phyloP scores from a whole-genome alignment of 2,113 vertebrate species.

The Heterocephalus glaber region DNA sequence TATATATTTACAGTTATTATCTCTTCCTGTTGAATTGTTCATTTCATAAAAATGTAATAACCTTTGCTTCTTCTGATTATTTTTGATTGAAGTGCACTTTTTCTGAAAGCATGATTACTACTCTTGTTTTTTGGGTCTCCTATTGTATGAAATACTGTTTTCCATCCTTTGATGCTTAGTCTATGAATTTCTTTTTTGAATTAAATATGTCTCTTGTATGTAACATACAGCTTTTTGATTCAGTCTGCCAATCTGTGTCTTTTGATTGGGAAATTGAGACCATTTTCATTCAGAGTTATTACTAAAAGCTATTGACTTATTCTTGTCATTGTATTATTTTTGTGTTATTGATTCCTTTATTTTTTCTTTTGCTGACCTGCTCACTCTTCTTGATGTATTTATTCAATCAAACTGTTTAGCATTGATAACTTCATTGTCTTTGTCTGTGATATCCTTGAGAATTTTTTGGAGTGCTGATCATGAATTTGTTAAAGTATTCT shows the following conservation, averaged over 20 bases:
- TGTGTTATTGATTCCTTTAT: background rate
- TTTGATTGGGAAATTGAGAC: background rate
- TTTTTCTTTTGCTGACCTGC: background rate
- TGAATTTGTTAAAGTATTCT: background rate
- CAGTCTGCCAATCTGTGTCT: background rate
- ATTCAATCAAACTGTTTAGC: background rate
- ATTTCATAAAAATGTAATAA: background rate
- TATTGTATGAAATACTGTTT: background rate
- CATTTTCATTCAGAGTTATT: background rate
- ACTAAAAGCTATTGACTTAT: background rate
- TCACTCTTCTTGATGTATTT: background rate
- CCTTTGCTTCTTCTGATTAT: background rate
- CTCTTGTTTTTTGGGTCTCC: background rate
- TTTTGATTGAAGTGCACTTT: background rate
- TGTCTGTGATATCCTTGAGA: background rate
- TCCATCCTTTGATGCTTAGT: background rate
- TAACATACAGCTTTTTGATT: background rate
- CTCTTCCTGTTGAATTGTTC: background rate
- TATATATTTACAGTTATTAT: background rate
- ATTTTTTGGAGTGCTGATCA: background rate
- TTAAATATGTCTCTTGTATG: background rate
- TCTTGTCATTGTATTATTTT: background rate
- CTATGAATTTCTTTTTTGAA: background rate
- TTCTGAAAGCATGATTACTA: background rate
- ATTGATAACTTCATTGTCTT: background rate